Evolutionary conservation across 1,140 invertebrate genomes (phyloP).

Genomic region (Achatina immaculata): DNA sequence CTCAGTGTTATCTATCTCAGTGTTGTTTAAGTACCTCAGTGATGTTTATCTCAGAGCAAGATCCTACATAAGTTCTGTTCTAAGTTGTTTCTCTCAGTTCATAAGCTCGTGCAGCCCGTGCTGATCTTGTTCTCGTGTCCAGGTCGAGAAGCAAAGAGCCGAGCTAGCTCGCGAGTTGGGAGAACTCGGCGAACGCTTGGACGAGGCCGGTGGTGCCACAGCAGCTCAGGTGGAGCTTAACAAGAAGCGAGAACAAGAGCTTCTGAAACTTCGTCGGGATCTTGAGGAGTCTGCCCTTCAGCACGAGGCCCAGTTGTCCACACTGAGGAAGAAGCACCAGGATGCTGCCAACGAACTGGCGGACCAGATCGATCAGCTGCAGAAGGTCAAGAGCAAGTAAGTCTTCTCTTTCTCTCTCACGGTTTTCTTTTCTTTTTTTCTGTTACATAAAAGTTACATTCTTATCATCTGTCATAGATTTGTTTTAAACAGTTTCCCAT

Average conservation of each 20-base stretch:
- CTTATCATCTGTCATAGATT: no score
- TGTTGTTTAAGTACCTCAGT: no score
- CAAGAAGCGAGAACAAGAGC: constrained; percentile 98
- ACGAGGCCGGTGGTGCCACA: constrained; percentile 98
- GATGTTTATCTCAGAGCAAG: no score
- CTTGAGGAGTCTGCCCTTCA: constrained; percentile 98
- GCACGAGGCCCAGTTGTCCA: constrained; percentile 94
- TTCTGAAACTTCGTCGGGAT: constrained; percentile 97
- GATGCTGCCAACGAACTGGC: constrained; percentile 93
- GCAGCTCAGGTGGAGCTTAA: constrained; percentile 98
- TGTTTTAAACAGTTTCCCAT: no score
- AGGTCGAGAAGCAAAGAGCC: constrained; percentile 95
- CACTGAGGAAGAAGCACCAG: constrained; percentile 99
- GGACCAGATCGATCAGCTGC: constrained; percentile 99
- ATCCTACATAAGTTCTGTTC: no score
- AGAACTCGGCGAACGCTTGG: constrained; percentile 95
- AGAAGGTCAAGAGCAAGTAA: constrained; percentile 98
- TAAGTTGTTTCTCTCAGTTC: no score
- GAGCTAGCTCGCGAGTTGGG: constrained; percentile 96
- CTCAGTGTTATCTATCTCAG: no score
- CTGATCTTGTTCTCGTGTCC: not conserved
- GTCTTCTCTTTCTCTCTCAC: constrained; percentile 71
- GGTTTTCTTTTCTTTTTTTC: no score
- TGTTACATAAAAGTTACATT: no score
- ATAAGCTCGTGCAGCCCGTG: no score